A percentile compares a stretch with the other conserved stretches of the same genome.
Evolutionary conservation across 2,888 invertebrate genomes (phyloP).

Genomic region (Synanthedon andrenaeformis): DNA sequence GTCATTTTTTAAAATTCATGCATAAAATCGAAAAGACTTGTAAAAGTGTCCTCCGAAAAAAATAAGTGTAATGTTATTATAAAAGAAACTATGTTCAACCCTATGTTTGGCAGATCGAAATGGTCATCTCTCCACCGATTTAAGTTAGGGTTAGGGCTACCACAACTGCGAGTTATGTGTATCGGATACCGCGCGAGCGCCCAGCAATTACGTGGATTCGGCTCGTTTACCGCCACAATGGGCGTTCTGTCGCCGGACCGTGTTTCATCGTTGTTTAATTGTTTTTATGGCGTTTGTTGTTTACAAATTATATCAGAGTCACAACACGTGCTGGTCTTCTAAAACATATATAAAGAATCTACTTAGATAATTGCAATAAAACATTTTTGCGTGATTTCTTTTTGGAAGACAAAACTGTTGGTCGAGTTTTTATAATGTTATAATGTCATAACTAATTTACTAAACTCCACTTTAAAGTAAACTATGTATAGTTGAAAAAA

Average conservation of each 20-base stretch:
- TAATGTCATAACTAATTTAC: too few species aligned
- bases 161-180: conserved; percentile 34
- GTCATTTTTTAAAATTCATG: too few species aligned
- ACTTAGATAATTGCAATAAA: too few species aligned
- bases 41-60: not conserved
- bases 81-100: conserved; percentile 19
- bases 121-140: conserved; percentile 24
- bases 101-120: conserved; percentile 30
- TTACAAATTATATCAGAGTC: not conserved
- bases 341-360: not conserved
- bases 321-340: not conserved
- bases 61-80: not conserved
- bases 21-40: too few species aligned
- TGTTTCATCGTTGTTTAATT: conserved; percentile 38
- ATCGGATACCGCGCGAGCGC: conserved; percentile 30
- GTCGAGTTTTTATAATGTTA: too few species aligned
- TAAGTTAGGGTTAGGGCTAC: conserved; percentile 37
- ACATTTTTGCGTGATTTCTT: too few species aligned
- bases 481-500: too few species aligned
- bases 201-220: conserved; percentile 37
- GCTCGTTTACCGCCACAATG: conserved; percentile 14
- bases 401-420: too few species aligned
- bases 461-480: too few species aligned
- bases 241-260: conserved; percentile 13
- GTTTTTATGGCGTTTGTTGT: conserved; percentile 27